Evolutionary conservation across 2,113 vertebrate genomes (phyloP).

Genomic region (Anguilla japonica): DNA sequence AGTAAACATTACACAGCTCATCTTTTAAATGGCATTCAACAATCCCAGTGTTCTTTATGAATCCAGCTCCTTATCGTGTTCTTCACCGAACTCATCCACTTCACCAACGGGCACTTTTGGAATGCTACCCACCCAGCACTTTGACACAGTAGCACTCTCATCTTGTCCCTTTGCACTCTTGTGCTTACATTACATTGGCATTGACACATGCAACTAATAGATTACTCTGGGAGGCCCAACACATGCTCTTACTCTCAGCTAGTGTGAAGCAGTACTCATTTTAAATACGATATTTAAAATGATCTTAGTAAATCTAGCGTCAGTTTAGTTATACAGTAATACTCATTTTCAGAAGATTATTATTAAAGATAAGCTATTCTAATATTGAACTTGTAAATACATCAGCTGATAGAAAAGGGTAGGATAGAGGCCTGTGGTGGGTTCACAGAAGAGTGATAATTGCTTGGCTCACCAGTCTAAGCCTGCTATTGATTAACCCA

Average conservation of each 20-base stretch:
- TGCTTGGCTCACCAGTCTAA: background rate
- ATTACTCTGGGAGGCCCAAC: background rate
- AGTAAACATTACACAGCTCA: conserved; percentile 37
- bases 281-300: background rate
- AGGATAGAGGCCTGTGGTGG: background rate
- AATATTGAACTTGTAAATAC: background rate
- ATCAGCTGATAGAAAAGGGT: background rate
- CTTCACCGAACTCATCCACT: background rate
- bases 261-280: background rate
- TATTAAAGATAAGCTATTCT: background rate
- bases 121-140: background rate
- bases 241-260: background rate
- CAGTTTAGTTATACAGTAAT: background rate
- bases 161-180: background rate
- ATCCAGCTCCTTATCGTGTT: background rate
- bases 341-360: background rate
- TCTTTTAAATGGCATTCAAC: background rate
- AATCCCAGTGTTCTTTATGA: background rate
- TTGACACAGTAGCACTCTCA: background rate
- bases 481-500: background rate
- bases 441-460: background rate
- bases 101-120: background rate
- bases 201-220: background rate
- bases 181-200: conserved; percentile 2
- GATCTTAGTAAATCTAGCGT: background rate